Conservation (phyloP, 2,888 invertebrate species). For the Congeria kusceri region DNA sequence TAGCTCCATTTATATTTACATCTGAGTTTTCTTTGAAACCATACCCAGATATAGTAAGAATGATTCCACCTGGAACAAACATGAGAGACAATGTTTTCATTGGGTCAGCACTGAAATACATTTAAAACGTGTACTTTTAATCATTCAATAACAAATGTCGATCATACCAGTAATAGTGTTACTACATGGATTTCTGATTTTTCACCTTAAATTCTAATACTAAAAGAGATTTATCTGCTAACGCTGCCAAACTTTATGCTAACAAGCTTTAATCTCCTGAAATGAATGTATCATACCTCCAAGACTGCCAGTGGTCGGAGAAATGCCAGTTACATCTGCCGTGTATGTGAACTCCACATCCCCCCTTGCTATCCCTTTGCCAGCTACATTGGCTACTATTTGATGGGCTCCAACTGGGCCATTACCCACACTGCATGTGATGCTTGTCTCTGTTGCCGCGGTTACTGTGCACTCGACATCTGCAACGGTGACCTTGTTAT, state of each 20-base stretch:
- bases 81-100: too few relatives aligned
- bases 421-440: conserved; percentile 69
- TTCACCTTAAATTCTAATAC: too few relatives aligned
- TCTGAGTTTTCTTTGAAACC: conserved; percentile 59
- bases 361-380: conserved; percentile 50
- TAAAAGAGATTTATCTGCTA: background rate
- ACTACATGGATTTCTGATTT: too few relatives aligned
- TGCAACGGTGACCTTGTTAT: conserved; percentile 72
- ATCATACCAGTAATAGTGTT: background rate
- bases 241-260: background rate
- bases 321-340: conserved; percentile 41
- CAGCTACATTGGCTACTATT: conserved; percentile 57
- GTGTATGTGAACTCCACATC: conserved; percentile 53
- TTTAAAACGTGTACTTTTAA: background rate
- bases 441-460: conserved; percentile 48
- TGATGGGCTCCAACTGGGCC: conserved; percentile 62
- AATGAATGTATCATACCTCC: conserved; percentile 47
- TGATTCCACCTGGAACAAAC: conserved; percentile 57
- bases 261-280: background rate
- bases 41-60: conserved; percentile 64
- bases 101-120: too few relatives aligned
- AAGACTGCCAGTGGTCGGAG: conserved; percentile 62
- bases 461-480: conserved; percentile 69
- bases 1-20: conserved; percentile 52
- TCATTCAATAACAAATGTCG: background rate